Base-by-base conservation (phyloP, 2,797 vertebrate species). In the Trichosurus vulpecula region DNA sequence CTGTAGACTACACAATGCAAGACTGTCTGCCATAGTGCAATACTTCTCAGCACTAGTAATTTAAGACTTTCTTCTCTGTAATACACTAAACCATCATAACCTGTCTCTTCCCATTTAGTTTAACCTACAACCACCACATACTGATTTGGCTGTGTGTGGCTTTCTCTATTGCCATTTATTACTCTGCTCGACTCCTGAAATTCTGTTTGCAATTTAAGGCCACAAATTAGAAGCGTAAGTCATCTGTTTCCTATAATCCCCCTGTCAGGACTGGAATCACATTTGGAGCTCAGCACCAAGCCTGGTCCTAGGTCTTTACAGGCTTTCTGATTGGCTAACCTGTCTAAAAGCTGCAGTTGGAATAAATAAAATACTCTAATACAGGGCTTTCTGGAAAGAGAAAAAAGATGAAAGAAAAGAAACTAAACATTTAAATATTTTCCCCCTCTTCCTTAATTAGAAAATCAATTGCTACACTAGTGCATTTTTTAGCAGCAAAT, bases 141-240 rank as follows among this genome's bases (percentile, higher is more conserved):
- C 98, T 99, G 98, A 99, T 99, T 98, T 99, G 98, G 99, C 98
- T 99, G 99, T 99, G 98, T 99, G 99, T 99, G 99, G 99, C 99
- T 99, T 99, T 99, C 98, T 98, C 98, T 98, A 98, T 98, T 99
- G 99, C 98, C 99, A 99, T 99, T 99, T 99, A 99, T 99, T 99
- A 99, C 99, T 99, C 99, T 98, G 98, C 99, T 99, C 99, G 98
- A 99, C 99, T 99, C 99, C 99, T 99, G 99, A 99, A 99, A 99
- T 99, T 99, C 99, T 99, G 99, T 99, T 99, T 99, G 99, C 99
- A 99, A 99, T 99, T 99, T 99, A 99, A 99, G 99, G 99, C 99
- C 98, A 99, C 99, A 99, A 99, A 99, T 99, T 99, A 99, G 99
- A 99, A 99, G 99, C 99, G 99, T 99, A 99, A 99, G 99, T 99